Conservation (phyloP, 1,140 invertebrate species). For the Drosophila setifemur region DNA sequence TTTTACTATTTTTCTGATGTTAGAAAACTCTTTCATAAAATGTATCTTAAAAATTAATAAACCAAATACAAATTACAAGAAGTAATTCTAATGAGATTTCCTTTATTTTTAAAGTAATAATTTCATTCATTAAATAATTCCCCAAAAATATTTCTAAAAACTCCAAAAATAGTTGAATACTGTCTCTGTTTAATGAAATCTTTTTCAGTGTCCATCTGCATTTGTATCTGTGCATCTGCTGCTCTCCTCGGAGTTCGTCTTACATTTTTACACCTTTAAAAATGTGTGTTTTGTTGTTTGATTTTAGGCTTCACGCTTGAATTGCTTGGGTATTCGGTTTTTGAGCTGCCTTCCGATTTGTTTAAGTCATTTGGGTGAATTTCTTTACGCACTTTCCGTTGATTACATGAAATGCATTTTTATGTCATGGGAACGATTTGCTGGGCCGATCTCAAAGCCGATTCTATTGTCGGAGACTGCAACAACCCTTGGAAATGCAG, state of each 20-base stretch:
- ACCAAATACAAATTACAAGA: too few species aligned
- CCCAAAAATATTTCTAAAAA: too few species aligned
- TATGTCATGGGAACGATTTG: constrained; percentile 60
- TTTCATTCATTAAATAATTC: too few species aligned
- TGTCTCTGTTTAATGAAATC: not conserved
- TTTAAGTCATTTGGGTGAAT: constrained; percentile 67
- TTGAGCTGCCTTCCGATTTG: constrained; percentile 47
- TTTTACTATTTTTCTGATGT: too few species aligned
- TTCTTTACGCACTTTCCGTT: constrained; percentile 57
- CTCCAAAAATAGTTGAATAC: too few species aligned
- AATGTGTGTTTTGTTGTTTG: constrained; percentile 49
- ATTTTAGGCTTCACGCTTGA: constrained; percentile 67
- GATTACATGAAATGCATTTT: constrained; percentile 77
- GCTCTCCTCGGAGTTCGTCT: constrained; percentile 56
- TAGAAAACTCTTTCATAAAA: too few species aligned
- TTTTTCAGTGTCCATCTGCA: constrained; percentile 5
- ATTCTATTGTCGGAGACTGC: constrained; percentile 30
- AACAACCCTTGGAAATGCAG: constrained; percentile 56
- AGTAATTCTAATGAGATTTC: too few species aligned
- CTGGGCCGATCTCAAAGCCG: not conserved
- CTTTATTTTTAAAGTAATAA: too few species aligned
- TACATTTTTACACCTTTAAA: constrained; percentile 71
- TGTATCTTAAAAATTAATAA: too few species aligned
- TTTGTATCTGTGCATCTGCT: constrained; percentile 22
- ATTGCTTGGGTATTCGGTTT: constrained; percentile 22